These are phyloP conservation scores for Subacronicta megacephala DNA, from an alignment of 2,888 invertebrate genomes.

Conservation along the genomic window DNA sequence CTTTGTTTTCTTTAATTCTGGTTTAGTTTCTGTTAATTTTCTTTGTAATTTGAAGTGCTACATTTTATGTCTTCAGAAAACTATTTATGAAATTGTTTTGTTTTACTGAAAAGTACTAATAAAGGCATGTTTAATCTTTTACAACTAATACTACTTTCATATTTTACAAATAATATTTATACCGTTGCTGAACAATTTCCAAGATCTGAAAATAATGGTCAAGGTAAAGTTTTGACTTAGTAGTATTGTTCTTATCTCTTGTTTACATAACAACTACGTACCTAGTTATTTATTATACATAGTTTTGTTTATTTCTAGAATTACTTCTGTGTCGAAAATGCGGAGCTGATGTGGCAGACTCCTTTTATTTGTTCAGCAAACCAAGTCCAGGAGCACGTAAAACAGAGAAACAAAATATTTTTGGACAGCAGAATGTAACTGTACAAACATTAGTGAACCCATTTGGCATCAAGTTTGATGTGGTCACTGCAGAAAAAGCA, in stretches of 20 bases:
- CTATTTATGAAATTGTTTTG: constrained; percentile 7
- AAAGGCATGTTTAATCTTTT: constrained; percentile 76
- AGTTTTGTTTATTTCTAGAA: constrained; percentile 76
- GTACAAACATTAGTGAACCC: constrained; percentile 90
- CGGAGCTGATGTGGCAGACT: constrained; percentile 89
- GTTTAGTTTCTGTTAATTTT: neutral
- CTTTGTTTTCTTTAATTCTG: neutral
- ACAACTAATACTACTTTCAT: constrained; percentile 62
- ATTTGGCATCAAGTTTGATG: constrained; percentile 87
- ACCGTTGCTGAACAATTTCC: constrained; percentile 62
- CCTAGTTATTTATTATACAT: constrained; percentile 6
- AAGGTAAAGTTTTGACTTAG: constrained; percentile 60
- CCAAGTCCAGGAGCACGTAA: constrained; percentile 85
- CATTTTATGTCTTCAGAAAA: no score
- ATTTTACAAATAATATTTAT: constrained; percentile 53
- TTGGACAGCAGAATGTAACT: constrained; percentile 86
- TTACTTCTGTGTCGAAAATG: constrained; percentile 89
- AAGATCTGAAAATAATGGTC: constrained; percentile 63
- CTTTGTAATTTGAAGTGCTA: neutral
- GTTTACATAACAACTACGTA: constrained; percentile 34
- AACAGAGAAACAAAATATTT: constrained; percentile 85
- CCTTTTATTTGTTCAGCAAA: constrained; percentile 86
- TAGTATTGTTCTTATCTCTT: constrained; percentile 16
- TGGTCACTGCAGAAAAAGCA: constrained; percentile 87
- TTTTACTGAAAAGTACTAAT: constrained; percentile 11